Percentiles rank a stretch among this genome's conserved stretches.
These are phyloP conservation scores for Ochlodes sylvanus DNA, from an alignment of 2,888 invertebrate species.

Conservation along the genomic window DNA sequence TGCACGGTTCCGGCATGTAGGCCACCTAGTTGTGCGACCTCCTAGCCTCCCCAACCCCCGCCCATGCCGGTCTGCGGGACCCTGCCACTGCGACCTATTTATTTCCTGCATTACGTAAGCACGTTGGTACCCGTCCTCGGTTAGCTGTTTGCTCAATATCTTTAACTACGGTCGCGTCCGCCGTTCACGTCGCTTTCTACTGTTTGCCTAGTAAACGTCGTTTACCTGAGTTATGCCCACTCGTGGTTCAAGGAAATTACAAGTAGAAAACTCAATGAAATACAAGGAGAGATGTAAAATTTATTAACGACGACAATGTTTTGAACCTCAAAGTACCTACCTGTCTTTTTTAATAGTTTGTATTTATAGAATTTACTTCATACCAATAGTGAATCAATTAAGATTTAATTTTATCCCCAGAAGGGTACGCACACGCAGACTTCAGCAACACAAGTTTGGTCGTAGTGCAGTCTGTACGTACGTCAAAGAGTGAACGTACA, in stretches of 20 bases:
- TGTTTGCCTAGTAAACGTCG: neutral
- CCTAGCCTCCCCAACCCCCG: constrained; percentile 40
- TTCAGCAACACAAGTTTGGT: no score
- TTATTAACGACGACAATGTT: no score
- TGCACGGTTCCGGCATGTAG: constrained; percentile 62
- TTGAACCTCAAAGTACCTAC: no score
- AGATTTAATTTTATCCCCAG: no score
- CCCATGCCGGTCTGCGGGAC: constrained; percentile 43
- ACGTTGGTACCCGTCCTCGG: constrained; percentile 46
- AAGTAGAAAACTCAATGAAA: neutral
- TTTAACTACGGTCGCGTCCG: constrained; percentile 35
- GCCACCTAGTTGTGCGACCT: constrained; percentile 65
- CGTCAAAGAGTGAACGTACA: no score
- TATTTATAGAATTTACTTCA: no score
- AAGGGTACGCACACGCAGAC: no score
- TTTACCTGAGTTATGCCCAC: neutral
- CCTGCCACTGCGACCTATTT: constrained; percentile 69
- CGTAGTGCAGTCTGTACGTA: no score
- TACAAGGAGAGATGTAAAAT: neutral
- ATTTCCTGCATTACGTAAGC: constrained; percentile 65
- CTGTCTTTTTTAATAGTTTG: no score
- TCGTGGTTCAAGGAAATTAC: neutral
- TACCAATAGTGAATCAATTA: no score
- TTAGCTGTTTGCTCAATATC: constrained; percentile 45
- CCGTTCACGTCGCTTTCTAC: constrained; percentile 16